Percentiles rank a stretch among this genome's conserved stretches.
Evolutionary conservation across 2,113 vertebrate genomes (phyloP).

Genomic region (Trachemys scripta): DNA sequence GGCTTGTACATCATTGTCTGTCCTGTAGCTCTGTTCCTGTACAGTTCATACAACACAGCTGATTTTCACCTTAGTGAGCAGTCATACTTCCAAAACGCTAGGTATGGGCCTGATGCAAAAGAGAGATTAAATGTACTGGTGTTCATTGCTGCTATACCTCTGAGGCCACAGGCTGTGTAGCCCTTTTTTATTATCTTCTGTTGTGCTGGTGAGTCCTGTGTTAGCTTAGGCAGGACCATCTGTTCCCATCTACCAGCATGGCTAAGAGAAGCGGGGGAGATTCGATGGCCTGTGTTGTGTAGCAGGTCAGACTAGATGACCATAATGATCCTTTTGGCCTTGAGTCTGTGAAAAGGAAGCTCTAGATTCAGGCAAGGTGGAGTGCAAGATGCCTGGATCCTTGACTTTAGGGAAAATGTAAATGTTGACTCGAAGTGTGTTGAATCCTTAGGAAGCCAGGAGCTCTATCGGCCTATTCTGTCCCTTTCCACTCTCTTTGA

Average conservation of each 20-base stretch:
- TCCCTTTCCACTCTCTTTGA: neutral
- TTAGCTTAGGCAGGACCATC: conserved; percentile 15
- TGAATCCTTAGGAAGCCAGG: neutral
- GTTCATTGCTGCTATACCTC: neutral
- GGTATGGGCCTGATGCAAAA: neutral
- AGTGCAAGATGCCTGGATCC: neutral
- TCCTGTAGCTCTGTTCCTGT: neutral
- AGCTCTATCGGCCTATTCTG: neutral
- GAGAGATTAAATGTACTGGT: conserved; percentile 14
- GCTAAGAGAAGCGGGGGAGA: conserved; percentile 8
- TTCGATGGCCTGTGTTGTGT: neutral
- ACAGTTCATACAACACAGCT: neutral
- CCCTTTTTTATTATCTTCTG: neutral
- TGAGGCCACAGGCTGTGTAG: neutral
- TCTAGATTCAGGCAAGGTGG: neutral
- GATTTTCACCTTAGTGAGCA: neutral
- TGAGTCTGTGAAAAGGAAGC: conserved; percentile 21
- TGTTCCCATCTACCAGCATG: neutral
- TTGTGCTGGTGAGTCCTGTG: neutral
- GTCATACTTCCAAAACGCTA: neutral
- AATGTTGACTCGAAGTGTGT: conserved; percentile 24
- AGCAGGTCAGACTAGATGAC: conserved; percentile 17
- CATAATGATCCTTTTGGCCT: conserved; percentile 7
- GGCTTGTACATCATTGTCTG: neutral
- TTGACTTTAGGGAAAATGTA: conserved; percentile 6